Evolutionary conservation across 2,797 vertebrate genomes (phyloP).

Genomic region (Chaunax sp.): DNA sequence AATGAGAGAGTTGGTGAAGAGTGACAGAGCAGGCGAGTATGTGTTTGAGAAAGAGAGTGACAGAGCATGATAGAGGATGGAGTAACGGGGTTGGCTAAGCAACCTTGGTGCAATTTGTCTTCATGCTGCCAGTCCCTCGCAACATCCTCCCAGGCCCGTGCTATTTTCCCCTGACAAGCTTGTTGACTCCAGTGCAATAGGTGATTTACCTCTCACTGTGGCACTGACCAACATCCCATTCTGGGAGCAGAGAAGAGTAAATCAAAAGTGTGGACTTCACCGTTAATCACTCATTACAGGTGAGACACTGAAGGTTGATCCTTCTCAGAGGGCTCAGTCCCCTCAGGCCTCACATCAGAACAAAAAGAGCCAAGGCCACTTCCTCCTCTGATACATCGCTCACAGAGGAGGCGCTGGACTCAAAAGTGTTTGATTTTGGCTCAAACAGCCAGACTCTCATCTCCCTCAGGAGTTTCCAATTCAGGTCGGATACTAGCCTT

Average conservation of each 20-base stretch:
- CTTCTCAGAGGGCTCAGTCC: slow-evolving; percentile 50
- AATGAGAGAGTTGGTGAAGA: slow-evolving; percentile 47
- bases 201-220: slow-evolving; percentile 72
- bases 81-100: slow-evolving; percentile 64
- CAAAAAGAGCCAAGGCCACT: slow-evolving; percentile 65
- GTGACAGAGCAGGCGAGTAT: slow-evolving; percentile 47
- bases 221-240: slow-evolving; percentile 66
- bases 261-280: slow-evolving; percentile 69
- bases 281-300: slow-evolving; percentile 81
- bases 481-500: slow-evolving; percentile 48
- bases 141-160: slow-evolving; percentile 54
- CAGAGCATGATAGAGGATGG: slow-evolving; percentile 62
- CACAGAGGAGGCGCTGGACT: slow-evolving; percentile 52
- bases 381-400: slow-evolving; percentile 73
- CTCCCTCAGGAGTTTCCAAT: slow-evolving; percentile 67
- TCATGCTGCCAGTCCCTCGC: slow-evolving; percentile 53
- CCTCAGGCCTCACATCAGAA: slow-evolving; percentile 65
- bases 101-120: slow-evolving; percentile 72
- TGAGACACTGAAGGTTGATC: slow-evolving; percentile 72
- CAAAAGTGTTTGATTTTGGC: slow-evolving; percentile 46
- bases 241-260: slow-evolving; percentile 66
- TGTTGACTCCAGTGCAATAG: slow-evolving; percentile 72
- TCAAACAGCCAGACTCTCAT: slow-evolving; percentile 52
- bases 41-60: slow-evolving; percentile 54
- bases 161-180: slow-evolving; percentile 77